These are phyloP conservation scores for Orycteropus afer DNA, from an alignment of 2,113 vertebrate genomes.

Conservation along the genomic window DNA sequence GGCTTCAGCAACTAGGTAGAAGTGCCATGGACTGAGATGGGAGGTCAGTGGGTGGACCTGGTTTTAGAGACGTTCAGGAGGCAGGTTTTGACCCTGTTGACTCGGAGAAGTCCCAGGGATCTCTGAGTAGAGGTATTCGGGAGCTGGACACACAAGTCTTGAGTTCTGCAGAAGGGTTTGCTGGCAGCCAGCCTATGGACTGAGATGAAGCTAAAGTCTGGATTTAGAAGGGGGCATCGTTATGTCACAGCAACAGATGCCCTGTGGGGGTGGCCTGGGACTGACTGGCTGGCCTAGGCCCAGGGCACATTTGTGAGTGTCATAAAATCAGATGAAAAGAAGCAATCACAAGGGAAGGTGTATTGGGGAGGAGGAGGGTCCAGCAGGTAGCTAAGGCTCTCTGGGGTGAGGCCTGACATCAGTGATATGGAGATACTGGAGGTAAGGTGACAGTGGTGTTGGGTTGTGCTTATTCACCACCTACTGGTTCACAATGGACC, in stretches of 20 bases:
- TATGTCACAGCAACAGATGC: neutral
- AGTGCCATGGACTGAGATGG: neutral
- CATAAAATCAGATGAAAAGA: neutral
- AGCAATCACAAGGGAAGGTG: neutral
- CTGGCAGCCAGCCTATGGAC: neutral
- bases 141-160: neutral
- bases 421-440: neutral
- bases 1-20: neutral
- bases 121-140: neutral
- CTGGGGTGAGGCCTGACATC: neutral
- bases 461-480: neutral
- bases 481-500: neutral
- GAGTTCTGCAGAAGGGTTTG: neutral
- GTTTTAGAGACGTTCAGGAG: neutral
- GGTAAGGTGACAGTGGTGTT: neutral
- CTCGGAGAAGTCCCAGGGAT: neutral
- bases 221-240: neutral
- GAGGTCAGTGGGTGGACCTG: neutral
- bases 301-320: neutral
- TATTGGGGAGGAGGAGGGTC: neutral
- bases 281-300: neutral
- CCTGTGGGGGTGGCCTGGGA: neutral
- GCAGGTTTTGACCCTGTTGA: neutral
- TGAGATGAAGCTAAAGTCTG: neutral
- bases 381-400: neutral